A percentile compares a stretch with the other conserved stretches of the same genome.
Conservation (phyloP, 2,888 invertebrate genomes). For the Blastobasis lacticolella region DNA sequence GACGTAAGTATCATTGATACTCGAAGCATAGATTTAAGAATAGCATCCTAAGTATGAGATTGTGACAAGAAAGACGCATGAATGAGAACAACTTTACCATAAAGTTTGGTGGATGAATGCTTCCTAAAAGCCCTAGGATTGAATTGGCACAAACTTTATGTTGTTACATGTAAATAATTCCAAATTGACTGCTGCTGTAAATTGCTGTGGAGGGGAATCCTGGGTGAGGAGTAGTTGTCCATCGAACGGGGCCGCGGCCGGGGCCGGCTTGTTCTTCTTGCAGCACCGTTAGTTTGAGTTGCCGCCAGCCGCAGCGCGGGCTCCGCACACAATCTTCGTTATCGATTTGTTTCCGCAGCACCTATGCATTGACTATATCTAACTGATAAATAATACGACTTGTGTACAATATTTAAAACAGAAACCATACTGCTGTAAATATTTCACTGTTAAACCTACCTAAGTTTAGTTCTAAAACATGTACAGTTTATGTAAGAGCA, state of each 20-base stretch:
- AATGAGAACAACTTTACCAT: constrained; percentile 64
- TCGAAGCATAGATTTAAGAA: constrained; percentile 15
- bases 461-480: constrained; percentile 76
- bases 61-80: constrained; percentile 60
- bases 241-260: constrained; percentile 47
- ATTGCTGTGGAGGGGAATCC: constrained; percentile 70
- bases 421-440: constrained; percentile 71
- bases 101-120: constrained; percentile 74
- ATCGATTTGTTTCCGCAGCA: constrained; percentile 73
- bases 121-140: constrained; percentile 73
- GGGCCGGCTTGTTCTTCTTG: constrained; percentile 77
- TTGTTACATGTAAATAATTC: constrained; percentile 71
- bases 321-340: constrained; percentile 68
- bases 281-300: constrained; percentile 84
- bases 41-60: constrained; percentile 31
- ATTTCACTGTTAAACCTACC: constrained; percentile 66
- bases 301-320: constrained; percentile 73
- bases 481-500: constrained; percentile 75
- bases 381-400: constrained; percentile 57
- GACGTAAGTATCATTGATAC: constrained; percentile 86
- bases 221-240: constrained; percentile 73
- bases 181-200: constrained; percentile 70
- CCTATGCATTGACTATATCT: constrained; percentile 71
- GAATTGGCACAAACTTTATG: constrained; percentile 71
- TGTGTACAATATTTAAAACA: constrained; percentile 67